These are phyloP conservation scores for Heteronetta atricapilla DNA, from an alignment of 2,113 vertebrate genomes.

Conservation along the genomic window DNA sequence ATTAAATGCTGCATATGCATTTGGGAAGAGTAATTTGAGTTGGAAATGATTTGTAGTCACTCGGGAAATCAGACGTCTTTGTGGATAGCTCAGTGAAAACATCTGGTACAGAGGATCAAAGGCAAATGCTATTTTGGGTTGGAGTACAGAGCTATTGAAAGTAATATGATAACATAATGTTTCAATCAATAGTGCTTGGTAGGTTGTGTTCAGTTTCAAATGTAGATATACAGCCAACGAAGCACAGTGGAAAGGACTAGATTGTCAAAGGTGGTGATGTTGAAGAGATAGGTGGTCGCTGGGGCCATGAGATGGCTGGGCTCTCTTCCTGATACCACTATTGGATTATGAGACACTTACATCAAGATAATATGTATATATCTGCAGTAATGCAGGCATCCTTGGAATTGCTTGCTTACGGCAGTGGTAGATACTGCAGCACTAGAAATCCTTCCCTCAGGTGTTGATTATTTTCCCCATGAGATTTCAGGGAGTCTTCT, in stretches of 20 bases:
- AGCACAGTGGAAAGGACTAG: neutral
- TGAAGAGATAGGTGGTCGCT: neutral
- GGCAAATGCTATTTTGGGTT: conserved; percentile 27
- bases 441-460: neutral
- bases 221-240: neutral
- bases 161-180: conserved; percentile 33
- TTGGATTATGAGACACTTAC: neutral
- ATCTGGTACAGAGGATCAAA: conserved; percentile 34
- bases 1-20: neutral
- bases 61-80: conserved; percentile 36
- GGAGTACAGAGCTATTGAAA: neutral
- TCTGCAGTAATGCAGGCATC: neutral
- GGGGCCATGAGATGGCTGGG: accelerated
- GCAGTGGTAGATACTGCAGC: neutral
- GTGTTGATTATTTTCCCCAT: neutral
- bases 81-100: conserved; percentile 36
- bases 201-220: neutral
- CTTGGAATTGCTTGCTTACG: neutral
- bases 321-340: neutral
- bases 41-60: conserved; percentile 23
- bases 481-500: neutral
- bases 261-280: neutral
- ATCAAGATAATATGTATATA: neutral
- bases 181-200: conserved; percentile 31
- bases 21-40: neutral